Conservation (phyloP, 1,140 invertebrate species). For the Cotesia vestalis region DNA sequence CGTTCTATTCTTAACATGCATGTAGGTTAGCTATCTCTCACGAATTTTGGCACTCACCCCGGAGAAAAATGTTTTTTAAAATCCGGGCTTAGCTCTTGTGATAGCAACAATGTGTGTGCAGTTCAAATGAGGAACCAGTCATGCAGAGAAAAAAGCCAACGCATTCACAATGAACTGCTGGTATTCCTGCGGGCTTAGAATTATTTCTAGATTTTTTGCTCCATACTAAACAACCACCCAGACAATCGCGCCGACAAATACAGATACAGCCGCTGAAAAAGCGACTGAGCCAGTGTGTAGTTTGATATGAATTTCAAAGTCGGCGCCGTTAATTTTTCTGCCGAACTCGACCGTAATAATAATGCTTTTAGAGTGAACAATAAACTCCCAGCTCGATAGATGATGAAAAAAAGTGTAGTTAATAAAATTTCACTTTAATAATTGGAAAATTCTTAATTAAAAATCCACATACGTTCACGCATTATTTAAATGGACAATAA, state of each 20-base stretch:
- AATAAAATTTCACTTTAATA: no score
- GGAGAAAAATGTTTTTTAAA: not conserved
- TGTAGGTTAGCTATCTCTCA: constrained; percentile 9
- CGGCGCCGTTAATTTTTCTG: not conserved
- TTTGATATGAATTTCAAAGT: no score
- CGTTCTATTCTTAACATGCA: not conserved
- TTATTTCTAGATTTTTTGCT: not conserved
- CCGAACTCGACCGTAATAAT: no score
- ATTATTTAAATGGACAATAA: constrained; percentile 8
- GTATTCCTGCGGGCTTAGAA: constrained; percentile 3
- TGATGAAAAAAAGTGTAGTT: no score
- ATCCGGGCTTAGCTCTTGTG: not conserved
- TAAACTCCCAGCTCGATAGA: no score
- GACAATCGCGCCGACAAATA: not conserved
- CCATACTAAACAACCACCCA: no score
- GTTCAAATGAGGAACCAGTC: constrained; percentile 18
- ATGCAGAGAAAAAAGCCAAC: constrained; percentile 4
- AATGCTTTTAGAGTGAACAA: no score
- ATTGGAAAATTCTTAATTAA: no score
- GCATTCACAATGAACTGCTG: constrained; percentile 9
- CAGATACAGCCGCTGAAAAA: no score
- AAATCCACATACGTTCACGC: not conserved
- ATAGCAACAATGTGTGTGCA: constrained; percentile 5
- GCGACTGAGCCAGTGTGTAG: no score
- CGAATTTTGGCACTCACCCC: constrained; percentile 14